Evolutionary conservation across 1,140 invertebrate species (phyloP), one percentile per base, ranked within the genome.

Genomic region (Bombyx mandarina): DNA sequence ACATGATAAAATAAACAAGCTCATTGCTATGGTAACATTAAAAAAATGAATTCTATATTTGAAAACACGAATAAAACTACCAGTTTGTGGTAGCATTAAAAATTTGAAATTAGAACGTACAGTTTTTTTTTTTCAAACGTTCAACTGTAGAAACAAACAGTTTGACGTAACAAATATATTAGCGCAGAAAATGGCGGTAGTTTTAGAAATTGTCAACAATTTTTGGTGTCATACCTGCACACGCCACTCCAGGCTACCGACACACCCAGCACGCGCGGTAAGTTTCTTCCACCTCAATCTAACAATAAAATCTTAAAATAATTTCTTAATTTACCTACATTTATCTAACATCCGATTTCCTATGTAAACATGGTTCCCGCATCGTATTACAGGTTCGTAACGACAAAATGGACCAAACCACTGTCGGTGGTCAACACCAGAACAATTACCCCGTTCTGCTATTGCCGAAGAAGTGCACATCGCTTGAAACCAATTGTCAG

Each of bases 301-400:
- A 53, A 61, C 58, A 61, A 66, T 67, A 67, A 58, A 58, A 61
- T 46, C 45, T 35, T 35, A 45, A 56, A 62, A 62, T 62, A 57
- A 56, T 60, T 75, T 72, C 51, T 71, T 58, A 65, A 71, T 73
- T 73, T 76, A 79, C 75, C 76, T 71, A 61, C 70, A 70, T 66
- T 64, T 70, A 61, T 35, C 7, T 12, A 10, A 49, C 48, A 49
- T 12, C 7, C 48, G 6, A 12, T 7, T 47, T 43, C 35, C 57
- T 58, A 59, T 49, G 63, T 63, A 61, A 51, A 56, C 48, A 46
- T 6, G 18, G 46, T 56, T 10, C 48, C 26, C 35, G 7, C 8
- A 26, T 8, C 10, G 48, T 35, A 0, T 56, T 56, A 42, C 54
- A 62, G 54, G 18, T 52, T 52, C 9, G 22, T 48, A 52, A 18